These are phyloP conservation scores for Oophaga sylvatica DNA, from an alignment of 2,797 vertebrate genomes.

Conservation along the genomic window DNA sequence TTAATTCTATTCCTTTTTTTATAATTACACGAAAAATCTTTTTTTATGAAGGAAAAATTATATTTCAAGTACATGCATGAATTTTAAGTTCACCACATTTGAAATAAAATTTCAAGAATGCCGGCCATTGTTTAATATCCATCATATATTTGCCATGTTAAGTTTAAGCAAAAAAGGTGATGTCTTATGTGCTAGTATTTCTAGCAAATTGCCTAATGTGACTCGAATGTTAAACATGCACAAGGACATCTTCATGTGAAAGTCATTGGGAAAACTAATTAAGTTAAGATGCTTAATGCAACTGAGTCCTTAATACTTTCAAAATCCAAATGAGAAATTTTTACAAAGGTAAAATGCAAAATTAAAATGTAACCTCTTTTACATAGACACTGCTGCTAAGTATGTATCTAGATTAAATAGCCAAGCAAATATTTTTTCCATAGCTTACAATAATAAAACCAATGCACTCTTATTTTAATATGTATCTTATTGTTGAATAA, in stretches of 20 bases:
- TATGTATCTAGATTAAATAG: background rate
- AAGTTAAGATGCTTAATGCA: conserved; percentile 48
- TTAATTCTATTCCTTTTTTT: background rate
- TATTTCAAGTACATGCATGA: conserved; percentile 14
- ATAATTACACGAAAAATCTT: background rate
- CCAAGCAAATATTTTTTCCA: background rate
- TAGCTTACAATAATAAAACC: background rate
- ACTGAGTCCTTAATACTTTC: conserved; percentile 34
- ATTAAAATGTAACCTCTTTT: conserved; percentile 12
- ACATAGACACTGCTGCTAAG: background rate
- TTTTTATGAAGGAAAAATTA: background rate
- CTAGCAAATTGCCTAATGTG: conserved; percentile 48
- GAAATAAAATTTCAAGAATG: conserved; percentile 15
- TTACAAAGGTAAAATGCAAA: conserved; percentile 34
- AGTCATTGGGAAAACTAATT: conserved; percentile 53
- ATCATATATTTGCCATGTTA: conserved; percentile 31
- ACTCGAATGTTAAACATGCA: conserved; percentile 45
- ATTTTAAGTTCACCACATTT: background rate
- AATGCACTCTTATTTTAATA: no score
- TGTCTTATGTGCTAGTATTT: conserved; percentile 38
- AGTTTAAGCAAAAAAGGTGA: conserved; percentile 20
- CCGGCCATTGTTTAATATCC: conserved; percentile 46
- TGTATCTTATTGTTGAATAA: no score
- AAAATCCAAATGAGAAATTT: conserved; percentile 44
- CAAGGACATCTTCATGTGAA: conserved; percentile 50